Evolutionary conservation across 2,888 invertebrate species (phyloP).

Genomic region (Pseudoips prasinana): DNA sequence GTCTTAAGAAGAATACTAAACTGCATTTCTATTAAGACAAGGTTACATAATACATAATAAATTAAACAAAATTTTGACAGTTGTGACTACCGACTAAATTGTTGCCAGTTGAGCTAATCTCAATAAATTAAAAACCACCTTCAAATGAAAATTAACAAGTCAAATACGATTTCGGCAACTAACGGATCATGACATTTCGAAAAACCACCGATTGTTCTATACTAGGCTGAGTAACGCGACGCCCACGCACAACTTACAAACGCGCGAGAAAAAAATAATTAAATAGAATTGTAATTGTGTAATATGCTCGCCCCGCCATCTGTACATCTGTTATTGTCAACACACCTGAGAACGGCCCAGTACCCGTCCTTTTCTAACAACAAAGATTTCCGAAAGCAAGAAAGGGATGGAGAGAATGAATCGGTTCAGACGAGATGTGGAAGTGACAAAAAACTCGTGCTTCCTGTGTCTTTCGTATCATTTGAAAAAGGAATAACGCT

Average conservation of each 20-base stretch:
- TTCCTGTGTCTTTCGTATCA: conserved; percentile 82
- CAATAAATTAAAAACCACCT: conserved; percentile 35
- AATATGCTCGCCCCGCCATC: conserved; percentile 69
- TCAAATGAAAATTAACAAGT: conserved; percentile 55
- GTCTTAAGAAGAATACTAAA: no score
- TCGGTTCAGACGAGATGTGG: conserved; percentile 64
- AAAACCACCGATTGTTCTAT: conserved; percentile 63
- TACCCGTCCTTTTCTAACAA: conserved; percentile 41
- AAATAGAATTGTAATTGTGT: conserved; percentile 80
- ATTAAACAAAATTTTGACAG: no score
- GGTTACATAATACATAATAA: no score
- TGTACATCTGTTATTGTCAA: conserved; percentile 80
- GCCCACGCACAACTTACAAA: conserved; percentile 65
- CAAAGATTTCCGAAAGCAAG: conserved; percentile 13
- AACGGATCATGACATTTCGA: conserved; percentile 65
- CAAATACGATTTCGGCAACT: conserved; percentile 56
- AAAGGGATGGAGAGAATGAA: conserved; percentile 44
- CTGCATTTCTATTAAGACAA: no score
- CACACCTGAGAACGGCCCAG: conserved; percentile 69
- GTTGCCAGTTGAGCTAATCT: conserved; percentile 5
- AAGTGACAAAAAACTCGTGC: conserved; percentile 80
- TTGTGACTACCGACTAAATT: no score
- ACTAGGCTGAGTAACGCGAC: conserved; percentile 47
- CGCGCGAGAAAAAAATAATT: conserved; percentile 71
- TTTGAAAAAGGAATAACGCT: conserved; percentile 77